A percentile compares a stretch with the other conserved stretches of the same genome.
These are phyloP conservation scores for Dendronephthya gigantea DNA, from an alignment of 64 coral and sea anemone species.

Conservation along the genomic window DNA sequence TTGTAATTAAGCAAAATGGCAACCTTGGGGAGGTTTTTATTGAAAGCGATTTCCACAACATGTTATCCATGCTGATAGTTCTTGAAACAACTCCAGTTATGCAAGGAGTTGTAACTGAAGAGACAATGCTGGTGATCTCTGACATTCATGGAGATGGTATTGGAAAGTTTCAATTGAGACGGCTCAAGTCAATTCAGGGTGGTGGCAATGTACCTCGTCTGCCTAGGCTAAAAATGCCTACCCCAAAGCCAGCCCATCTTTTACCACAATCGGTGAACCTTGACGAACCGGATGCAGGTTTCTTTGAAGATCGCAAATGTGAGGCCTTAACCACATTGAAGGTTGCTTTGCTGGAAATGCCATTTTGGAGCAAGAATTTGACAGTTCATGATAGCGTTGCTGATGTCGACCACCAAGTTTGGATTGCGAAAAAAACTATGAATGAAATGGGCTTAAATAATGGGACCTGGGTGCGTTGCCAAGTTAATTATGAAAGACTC, in stretches of 20 bases:
- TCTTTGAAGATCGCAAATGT: background rate
- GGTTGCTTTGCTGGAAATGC: background rate
- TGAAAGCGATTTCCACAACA: background rate
- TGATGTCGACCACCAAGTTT: background rate
- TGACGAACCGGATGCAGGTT: background rate
- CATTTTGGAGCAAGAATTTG: background rate
- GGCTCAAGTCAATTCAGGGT: constrained; percentile 1
- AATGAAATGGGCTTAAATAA: background rate
- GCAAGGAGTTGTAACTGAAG: background rate
- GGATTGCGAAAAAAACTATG: background rate
- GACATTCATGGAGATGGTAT: background rate
- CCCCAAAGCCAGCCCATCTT: background rate
- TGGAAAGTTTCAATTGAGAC: background rate
- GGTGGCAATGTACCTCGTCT: background rate
- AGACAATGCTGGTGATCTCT: background rate
- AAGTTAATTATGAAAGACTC: background rate
- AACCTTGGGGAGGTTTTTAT: constrained; percentile 7
- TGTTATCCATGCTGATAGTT: constrained; percentile 2
- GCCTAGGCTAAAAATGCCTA: background rate
- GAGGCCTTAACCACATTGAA: background rate
- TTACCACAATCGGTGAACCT: background rate
- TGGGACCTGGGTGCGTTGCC: background rate
- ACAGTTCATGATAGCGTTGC: background rate
- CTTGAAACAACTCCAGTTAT: background rate
- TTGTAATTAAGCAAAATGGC: background rate